Evolutionary conservation across 2,113 vertebrate genomes (phyloP).

Genomic region (Phaethornis superciliosus): DNA sequence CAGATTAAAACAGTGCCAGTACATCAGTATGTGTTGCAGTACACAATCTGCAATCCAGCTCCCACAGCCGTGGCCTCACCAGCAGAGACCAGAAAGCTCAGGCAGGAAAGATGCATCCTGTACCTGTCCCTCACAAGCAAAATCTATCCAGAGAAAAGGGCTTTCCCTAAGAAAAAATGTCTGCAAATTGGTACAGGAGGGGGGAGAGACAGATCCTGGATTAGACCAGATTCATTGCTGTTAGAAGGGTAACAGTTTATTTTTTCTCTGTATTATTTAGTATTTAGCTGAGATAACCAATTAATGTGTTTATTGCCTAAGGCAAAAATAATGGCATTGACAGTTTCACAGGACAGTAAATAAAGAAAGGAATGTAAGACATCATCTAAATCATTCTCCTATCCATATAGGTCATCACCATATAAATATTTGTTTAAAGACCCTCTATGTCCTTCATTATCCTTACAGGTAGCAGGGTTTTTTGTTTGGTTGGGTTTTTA

Average conservation of each 20-base stretch:
- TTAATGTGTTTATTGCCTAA: not conserved
- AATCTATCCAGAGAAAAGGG: not conserved
- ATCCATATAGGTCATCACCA: not conserved
- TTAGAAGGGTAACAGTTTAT: not conserved
- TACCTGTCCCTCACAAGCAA: not conserved
- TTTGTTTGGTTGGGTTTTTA: not conserved
- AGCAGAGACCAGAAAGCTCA: not conserved
- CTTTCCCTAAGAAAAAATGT: not conserved
- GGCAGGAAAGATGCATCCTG: not conserved
- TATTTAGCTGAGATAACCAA: not conserved
- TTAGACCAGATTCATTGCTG: not conserved
- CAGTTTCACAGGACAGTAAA: not conserved
- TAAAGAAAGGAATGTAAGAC: not conserved
- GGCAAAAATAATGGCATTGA: not conserved
- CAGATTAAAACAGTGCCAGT: not conserved
- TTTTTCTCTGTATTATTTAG: accelerated
- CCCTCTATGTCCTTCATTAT: not conserved
- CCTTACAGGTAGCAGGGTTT: not conserved
- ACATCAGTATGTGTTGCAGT: accelerated
- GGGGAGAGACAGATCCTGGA: not conserved
- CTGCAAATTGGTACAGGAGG: not conserved
- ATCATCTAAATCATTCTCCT: not conserved
- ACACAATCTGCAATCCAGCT: not conserved
- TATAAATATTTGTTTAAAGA: not conserved
- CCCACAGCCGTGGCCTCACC: accelerated